These are phyloP conservation scores for Mallotus villosus DNA, from an alignment of 2,797 vertebrate genomes.

Conservation along the genomic window DNA sequence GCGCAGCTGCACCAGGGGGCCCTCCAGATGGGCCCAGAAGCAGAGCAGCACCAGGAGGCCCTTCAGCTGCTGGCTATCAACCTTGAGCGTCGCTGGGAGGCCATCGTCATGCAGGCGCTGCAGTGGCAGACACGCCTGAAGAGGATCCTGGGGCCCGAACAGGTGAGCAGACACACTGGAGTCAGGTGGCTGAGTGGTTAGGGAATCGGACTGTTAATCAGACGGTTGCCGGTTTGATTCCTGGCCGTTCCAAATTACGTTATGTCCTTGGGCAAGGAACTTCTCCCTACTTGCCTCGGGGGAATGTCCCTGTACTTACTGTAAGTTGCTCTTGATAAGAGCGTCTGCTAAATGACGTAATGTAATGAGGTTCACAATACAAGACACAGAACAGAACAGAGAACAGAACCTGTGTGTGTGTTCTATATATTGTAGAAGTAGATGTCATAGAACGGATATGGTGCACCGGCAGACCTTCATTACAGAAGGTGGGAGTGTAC, in stretches of 20 bases:
- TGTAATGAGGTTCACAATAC: neutral
- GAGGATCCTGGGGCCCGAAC: constrained; percentile 79
- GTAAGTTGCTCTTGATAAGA: too few relatives aligned
- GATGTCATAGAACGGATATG: neutral
- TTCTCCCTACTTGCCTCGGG: too few relatives aligned
- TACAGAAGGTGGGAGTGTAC: too few relatives aligned
- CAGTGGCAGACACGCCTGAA: constrained; percentile 94
- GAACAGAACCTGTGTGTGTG: neutral
- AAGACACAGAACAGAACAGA: neutral
- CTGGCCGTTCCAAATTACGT: too few relatives aligned
- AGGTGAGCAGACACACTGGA: constrained; percentile 70
- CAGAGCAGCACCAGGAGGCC: constrained; percentile 72
- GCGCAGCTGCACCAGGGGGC: constrained; percentile 18
- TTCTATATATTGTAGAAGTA: neutral
- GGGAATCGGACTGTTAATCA: too few relatives aligned
- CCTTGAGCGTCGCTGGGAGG: constrained; percentile 96
- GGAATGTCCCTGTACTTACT: too few relatives aligned
- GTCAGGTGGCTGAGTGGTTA: too few relatives aligned
- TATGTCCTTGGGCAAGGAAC: too few relatives aligned
- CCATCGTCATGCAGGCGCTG: constrained; percentile 96
- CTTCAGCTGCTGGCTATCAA: constrained; percentile 94
- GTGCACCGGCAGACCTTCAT: too few relatives aligned
- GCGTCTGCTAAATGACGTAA: too few relatives aligned
- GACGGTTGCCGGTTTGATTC: too few relatives aligned
- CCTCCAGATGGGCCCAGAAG: constrained; percentile 63